A percentile compares a stretch with the other conserved stretches of the same genome.
phyloP scores from a whole-genome alignment of 2,797 vertebrate species.

The Semaprochilodus insignis region DNA sequence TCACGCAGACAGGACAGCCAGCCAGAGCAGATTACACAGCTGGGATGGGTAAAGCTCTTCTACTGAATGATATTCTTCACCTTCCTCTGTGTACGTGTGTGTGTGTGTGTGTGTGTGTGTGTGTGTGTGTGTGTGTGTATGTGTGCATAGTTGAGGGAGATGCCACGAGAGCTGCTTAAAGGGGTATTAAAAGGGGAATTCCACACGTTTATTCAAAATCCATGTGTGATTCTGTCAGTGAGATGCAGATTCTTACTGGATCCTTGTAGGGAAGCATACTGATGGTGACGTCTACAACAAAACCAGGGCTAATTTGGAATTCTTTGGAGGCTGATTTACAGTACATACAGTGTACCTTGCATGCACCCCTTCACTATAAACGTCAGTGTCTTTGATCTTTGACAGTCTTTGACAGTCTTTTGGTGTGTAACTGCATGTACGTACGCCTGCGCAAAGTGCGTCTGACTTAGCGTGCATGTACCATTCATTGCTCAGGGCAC shows the following conservation, averaged over 20 bases:
- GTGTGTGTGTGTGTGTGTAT: constrained; percentile 29
- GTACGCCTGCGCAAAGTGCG: too few relatives aligned
- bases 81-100: constrained; percentile 28
- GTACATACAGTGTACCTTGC: neutral
- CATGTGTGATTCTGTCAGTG: too few relatives aligned
- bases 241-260: too few relatives aligned
- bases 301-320: neutral
- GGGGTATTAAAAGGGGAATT: neutral
- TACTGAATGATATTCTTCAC: constrained; percentile 22
- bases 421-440: too few relatives aligned
- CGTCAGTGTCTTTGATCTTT: too few relatives aligned
- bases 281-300: too few relatives aligned
- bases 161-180: neutral
- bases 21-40: constrained; percentile 33
- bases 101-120: constrained; percentile 25
- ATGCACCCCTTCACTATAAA: too few relatives aligned
- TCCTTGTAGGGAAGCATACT: too few relatives aligned
- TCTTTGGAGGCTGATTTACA: neutral
- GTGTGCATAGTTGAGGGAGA: constrained; percentile 3
- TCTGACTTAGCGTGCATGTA: constrained; percentile 27
- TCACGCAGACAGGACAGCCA: neutral
- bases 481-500: neutral
- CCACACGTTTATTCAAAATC: neutral
- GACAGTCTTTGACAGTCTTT: too few relatives aligned
- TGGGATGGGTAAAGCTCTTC: constrained; percentile 44